phyloP scores from a whole-genome alignment of 1,140 invertebrate genomes.

The Penaeus indicus region DNA sequence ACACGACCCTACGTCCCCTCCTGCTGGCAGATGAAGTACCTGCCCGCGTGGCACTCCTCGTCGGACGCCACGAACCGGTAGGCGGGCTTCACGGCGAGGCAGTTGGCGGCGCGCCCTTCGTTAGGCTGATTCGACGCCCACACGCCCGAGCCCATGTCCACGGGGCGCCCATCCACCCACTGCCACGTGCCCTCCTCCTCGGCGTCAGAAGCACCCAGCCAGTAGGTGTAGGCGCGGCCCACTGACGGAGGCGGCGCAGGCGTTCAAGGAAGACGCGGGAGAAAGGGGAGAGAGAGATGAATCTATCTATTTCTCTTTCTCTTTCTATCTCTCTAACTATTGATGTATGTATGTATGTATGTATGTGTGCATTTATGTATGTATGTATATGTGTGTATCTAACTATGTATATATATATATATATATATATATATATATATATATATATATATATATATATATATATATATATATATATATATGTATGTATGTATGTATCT shows the following conservation, averaged over 20 bases:
- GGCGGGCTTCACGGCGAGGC: conserved; percentile 29
- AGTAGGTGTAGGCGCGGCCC: conserved; percentile 44
- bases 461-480: too few species aligned
- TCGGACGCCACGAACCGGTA: conserved; percentile 23
- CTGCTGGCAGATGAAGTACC: conserved; percentile 49
- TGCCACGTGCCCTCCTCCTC: conserved; percentile 36
- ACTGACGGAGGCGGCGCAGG: background rate
- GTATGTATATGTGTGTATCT: background rate
- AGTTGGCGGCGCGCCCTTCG: conserved; percentile 26
- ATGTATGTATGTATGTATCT: too few species aligned
- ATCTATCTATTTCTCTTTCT: background rate
- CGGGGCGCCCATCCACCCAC: conserved; percentile 33
- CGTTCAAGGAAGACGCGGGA: too few species aligned
- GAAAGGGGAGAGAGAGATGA: background rate
- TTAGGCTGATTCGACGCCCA: conserved; percentile 51
- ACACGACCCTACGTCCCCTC: background rate
- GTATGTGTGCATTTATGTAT: too few species aligned
- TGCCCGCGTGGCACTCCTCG: conserved; percentile 22
- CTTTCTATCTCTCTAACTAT: too few species aligned
- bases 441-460: too few species aligned
- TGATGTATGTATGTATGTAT: too few species aligned
- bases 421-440: too few species aligned
- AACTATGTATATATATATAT: too few species aligned
- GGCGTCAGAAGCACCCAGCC: conserved; percentile 41
- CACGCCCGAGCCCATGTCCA: conserved; percentile 2